Evolutionary conservation across 2,888 invertebrate species (phyloP).

Genomic region (Biston betularia): DNA sequence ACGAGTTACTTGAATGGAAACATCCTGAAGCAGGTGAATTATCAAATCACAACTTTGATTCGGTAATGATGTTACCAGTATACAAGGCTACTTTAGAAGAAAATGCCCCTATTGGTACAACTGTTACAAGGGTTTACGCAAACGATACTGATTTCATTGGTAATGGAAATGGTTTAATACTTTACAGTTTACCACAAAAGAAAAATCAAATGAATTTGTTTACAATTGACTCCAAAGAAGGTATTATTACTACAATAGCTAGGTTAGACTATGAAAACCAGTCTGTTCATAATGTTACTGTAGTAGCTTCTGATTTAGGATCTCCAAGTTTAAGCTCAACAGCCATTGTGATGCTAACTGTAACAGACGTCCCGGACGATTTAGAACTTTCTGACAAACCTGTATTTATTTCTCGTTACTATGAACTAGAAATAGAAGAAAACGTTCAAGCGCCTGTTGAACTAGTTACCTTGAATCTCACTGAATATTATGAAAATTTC

Average conservation of each 20-base stretch:
- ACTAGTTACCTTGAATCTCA: constrained; percentile 91
- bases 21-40: constrained; percentile 79
- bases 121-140: constrained; percentile 91
- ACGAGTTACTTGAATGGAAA: constrained; percentile 85
- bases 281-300: constrained; percentile 90
- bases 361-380: constrained; percentile 89
- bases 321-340: constrained; percentile 93
- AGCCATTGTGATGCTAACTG: constrained; percentile 89
- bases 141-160: constrained; percentile 94
- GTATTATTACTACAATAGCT: constrained; percentile 91
- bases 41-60: constrained; percentile 83
- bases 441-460: constrained; percentile 91
- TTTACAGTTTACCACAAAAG: constrained; percentile 90
- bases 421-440: constrained; percentile 93
- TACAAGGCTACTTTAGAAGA: constrained; percentile 92
- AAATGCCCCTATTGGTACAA: constrained; percentile 90
- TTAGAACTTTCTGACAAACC: constrained; percentile 77
- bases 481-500: constrained; percentile 88
- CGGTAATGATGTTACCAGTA: constrained; percentile 87
- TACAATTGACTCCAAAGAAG: constrained; percentile 94
- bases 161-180: constrained; percentile 94
- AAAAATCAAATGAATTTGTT: constrained; percentile 89
- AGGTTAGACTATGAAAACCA: constrained; percentile 90
- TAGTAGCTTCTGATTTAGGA: constrained; percentile 94
- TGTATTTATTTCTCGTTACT: constrained; percentile 89